These are phyloP conservation scores for Germaria angustata DNA, from an alignment of 2,888 invertebrate genomes.

Conservation along the genomic window DNA sequence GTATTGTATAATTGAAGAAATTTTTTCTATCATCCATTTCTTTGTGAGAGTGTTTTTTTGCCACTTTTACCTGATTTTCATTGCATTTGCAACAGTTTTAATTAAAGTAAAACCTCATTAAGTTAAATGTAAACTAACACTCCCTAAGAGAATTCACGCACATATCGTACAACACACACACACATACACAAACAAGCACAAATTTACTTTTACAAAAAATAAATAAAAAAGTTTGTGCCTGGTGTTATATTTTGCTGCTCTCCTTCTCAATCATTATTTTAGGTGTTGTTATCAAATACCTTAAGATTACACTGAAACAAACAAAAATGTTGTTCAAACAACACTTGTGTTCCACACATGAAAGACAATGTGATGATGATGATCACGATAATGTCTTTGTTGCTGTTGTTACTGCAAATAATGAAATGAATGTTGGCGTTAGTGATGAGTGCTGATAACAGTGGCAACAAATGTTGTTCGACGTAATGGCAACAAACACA, in stretches of 20 bases:
- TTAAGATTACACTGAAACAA: constrained; percentile 49
- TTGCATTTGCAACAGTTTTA: constrained; percentile 42
- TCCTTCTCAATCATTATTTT: constrained; percentile 42
- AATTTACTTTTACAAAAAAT: not conserved
- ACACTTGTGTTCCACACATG: constrained; percentile 28
- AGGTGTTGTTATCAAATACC: constrained; percentile 60
- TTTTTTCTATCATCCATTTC: not conserved
- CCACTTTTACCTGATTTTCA: not conserved
- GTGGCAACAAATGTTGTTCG: constrained; percentile 37
- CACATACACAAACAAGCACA: not conserved
- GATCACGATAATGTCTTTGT: not conserved
- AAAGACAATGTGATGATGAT: constrained; percentile 14
- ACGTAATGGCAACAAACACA: not conserved
- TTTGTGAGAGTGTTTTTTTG: not conserved
- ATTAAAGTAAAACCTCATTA: constrained; percentile 45
- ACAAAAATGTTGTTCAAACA: constrained; percentile 47
- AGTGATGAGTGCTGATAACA: constrained; percentile 28
- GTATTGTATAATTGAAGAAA: no score
- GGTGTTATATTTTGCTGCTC: constrained; percentile 20
- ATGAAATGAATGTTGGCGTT: not conserved
- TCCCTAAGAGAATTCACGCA: constrained; percentile 1
- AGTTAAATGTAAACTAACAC: constrained; percentile 37
- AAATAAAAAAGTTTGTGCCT: no score
- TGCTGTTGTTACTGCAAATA: constrained; percentile 23
- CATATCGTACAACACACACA: not conserved